Base-by-base conservation (phyloP, 2,888 invertebrate genomes). In the Philonicus albiceps region DNA sequence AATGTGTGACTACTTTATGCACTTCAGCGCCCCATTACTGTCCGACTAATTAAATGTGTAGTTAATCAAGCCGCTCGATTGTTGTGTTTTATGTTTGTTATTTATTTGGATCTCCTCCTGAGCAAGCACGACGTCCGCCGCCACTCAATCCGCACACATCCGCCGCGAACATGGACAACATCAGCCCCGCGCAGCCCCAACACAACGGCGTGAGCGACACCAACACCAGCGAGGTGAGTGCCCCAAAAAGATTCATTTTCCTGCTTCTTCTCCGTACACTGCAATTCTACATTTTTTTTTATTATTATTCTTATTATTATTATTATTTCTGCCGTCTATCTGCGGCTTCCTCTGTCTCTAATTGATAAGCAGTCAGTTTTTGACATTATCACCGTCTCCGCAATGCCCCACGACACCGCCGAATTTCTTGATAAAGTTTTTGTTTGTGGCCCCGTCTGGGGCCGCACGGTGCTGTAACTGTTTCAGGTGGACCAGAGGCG, bases 201-300 rank as follows among this genome's bases (percentile, higher is more conserved):
- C 84, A 84, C 37, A 87, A 87, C 86, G 87, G 87, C 37, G 86
- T 87, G 64, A 87, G 53, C 31, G 87, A 87, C 64, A 86, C 86
- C 72, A 85, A 81, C 22, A 85, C 80, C 40, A 64, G 64, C 27
- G 87, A 87, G 87, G 87, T 87, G 64, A 87, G 84, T 83, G 27
- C 74, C 31, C 78, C 43, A 78, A 43, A 34, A 43, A 53, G 7
- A 53, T 53, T 53, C 16, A 16, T 43, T 80, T 80, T 53, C 43
- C 49, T 53, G 19, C 27, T 74, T 74, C 27, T 22, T 34, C 74
- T 34, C 7, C 37, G n/a, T 80, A 53, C 53, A 53, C 53, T 49
- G 80, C 53, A 80, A 27, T 80, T 30, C 31, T 53, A 49, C n/a
- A 73, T 73, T 22, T 78, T 19, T 40, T 49, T 40, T 43, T n/a